phyloP scores from a whole-genome alignment of 2,797 vertebrate species.

The Semotilus atromaculatus region DNA sequence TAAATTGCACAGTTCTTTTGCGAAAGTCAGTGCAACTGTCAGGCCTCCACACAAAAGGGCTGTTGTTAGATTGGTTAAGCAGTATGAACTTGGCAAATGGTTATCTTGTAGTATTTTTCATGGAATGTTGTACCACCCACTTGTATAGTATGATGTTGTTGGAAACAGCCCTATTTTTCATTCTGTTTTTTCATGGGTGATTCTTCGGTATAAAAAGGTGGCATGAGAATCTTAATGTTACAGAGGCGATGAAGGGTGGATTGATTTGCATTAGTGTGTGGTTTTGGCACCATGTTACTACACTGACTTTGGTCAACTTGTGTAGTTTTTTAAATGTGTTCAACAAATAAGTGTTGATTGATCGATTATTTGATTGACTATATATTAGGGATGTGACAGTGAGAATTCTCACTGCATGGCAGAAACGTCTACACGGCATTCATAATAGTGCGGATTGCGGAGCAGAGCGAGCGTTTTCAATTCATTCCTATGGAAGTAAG shows the following conservation, averaged over 20 bases:
- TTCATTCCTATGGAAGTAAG: no score
- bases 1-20: conserved; percentile 15
- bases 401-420: no score
- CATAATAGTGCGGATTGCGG: no score
- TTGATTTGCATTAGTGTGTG: conserved; percentile 5
- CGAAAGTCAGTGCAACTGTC: conserved; percentile 9
- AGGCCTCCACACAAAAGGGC: conserved; percentile 15
- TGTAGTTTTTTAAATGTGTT: no score
- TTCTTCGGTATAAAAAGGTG: not conserved
- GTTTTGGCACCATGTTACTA: not conserved
- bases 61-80: conserved; percentile 7
- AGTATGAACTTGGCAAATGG: not conserved
- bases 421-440: no score
- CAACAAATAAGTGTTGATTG: no score
- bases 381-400: no score
- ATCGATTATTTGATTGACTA: no score
- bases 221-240: conserved; percentile 4
- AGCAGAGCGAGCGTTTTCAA: no score
- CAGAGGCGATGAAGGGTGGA: not conserved
- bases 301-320: no score
- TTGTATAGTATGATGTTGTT: not conserved
- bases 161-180: not conserved
- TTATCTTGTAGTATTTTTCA: conserved; percentile 20
- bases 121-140: conserved; percentile 20
- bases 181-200: not conserved